Conservation (phyloP, 2,888 invertebrate genomes). For the Spilosoma lubricipeda region DNA sequence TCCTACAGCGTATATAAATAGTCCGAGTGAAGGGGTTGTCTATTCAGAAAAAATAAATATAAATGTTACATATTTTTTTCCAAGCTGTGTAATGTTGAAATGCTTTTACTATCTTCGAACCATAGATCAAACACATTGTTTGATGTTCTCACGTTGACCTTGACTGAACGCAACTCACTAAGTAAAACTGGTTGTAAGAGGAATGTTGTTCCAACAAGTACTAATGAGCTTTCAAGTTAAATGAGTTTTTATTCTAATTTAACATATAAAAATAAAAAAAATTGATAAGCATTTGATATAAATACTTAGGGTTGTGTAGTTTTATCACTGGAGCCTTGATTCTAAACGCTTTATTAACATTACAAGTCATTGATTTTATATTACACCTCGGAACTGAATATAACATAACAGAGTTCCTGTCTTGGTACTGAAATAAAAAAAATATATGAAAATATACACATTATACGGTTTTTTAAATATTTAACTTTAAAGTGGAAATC, state of each 20-base stretch:
- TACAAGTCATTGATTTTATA: no score
- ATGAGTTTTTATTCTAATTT: background rate
- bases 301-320: no score
- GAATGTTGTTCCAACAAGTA: slow-evolving; percentile 58
- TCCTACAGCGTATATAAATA: no score
- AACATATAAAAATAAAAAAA: no score
- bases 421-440: background rate
- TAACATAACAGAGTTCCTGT: background rate
- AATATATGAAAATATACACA: background rate
- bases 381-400: background rate
- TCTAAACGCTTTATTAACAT: background rate
- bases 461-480: no score
- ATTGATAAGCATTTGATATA: background rate
- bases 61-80: background rate
- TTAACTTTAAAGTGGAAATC: no score
- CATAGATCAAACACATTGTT: slow-evolving; percentile 44
- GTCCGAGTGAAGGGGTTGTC: no score
- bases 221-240: slow-evolving; percentile 29
- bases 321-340: background rate
- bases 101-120: background rate
- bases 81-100: background rate
- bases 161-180: slow-evolving; percentile 69
- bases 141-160: slow-evolving; percentile 73
- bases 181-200: slow-evolving; percentile 69
- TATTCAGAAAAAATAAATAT: no score